Evolutionary conservation across 53 echinoderm and acorn worm genomes (phyloP), one percentile per base, ranked within the genome.

Genomic region (Arbacia lixula): DNA sequence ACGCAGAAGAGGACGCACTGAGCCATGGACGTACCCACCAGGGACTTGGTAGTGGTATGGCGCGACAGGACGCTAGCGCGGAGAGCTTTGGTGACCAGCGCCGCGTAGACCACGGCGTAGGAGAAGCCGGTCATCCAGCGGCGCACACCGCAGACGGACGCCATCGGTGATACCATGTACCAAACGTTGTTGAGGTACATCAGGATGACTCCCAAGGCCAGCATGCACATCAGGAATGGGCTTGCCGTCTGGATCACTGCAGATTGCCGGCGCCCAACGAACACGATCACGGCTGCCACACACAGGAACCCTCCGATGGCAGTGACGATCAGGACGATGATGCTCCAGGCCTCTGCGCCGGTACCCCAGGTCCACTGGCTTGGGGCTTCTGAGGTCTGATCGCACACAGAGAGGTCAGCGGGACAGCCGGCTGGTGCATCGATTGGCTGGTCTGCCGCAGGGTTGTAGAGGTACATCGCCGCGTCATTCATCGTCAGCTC

Each of bases 151-250:
- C 93, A 93, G 3, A 85, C 72, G 32, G 88, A 74, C 38, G 60
- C 43, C 10, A 73, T 85, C 17, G 88, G 74, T 12, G 85, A 61
- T 25, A 93, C 72, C 88, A 90, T 75, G 72, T 85, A 93, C 34
- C 78, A 87, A 12, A 93, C 25, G 62, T 90, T 90, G 31, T 85
- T 87, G 4, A 82, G 75, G 68, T 90, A 90, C 90, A 93, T 90
- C 20, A 93, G 64, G 52, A 87, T 50, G 43, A 90, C 64, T 6
- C 93, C 93, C 5, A 93, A 29, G 28, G 90, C 85, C 60, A 93
- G 53, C 90, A 58, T 81, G 74, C 32, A 90, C 90, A 51, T 88
- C 83, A 58, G 58, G 86, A 86, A 74, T 1, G 63, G 43, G 16
- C 30, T 76, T 41, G 60, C 74, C 68, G 6, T 56, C 41, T 36